These are phyloP conservation scores for Epiblema foenella DNA, from an alignment of 2,888 invertebrate species.

Conservation along the genomic window DNA sequence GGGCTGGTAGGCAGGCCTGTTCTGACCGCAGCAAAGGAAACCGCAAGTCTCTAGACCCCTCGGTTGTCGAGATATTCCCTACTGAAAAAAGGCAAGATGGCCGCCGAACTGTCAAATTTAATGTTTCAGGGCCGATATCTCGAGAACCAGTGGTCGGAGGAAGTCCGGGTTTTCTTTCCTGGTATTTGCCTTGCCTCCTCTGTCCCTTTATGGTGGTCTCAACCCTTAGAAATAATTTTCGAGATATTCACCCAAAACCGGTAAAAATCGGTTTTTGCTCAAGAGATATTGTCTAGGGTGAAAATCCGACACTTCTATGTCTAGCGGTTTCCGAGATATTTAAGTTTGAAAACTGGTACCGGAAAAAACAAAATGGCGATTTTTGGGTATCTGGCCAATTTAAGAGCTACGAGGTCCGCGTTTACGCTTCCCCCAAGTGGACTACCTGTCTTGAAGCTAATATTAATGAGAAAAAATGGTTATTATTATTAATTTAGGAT, in stretches of 20 bases:
- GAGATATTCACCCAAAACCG: neutral
- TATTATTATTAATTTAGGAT: neutral
- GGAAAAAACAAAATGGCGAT: conserved; percentile 5
- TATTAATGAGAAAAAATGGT: neutral
- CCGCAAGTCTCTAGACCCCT: neutral
- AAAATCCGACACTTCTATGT: neutral
- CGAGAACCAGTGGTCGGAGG: neutral
- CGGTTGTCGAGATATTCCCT: conserved; percentile 2
- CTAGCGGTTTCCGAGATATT: neutral
- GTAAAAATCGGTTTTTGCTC: neutral
- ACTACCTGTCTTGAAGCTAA: neutral
- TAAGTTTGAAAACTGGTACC: neutral
- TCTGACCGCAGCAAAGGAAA: neutral
- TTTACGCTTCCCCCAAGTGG: neutral
- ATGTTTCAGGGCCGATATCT: conserved; percentile 1
- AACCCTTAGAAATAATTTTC: neutral
- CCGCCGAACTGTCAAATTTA: conserved; percentile 11
- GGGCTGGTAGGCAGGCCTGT: neutral
- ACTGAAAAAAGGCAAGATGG: conserved; percentile 4
- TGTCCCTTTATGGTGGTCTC: neutral
- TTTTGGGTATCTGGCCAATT: neutral
- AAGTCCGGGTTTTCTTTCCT: neutral
- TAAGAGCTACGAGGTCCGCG: neutral
- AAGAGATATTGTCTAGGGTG: neutral
- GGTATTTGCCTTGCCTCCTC: neutral